phyloP scores from a whole-genome alignment of 2,888 invertebrate genomes.

The Rhagonycha fulva region DNA sequence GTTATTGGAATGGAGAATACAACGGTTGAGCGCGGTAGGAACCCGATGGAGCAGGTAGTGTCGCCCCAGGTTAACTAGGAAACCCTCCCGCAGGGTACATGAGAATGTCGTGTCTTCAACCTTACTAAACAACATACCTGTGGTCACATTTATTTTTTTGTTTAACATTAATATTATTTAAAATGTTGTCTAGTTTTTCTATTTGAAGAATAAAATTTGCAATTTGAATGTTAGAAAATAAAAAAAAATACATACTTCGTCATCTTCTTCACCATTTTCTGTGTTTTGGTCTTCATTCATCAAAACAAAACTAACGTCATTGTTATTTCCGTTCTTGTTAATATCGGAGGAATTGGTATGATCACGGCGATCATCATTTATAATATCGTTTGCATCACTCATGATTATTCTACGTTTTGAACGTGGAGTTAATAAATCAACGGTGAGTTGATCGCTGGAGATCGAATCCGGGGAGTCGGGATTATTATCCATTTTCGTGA shows the following conservation, averaged over 20 bases:
- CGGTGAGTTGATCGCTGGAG: conserved; percentile 53
- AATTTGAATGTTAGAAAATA: not conserved
- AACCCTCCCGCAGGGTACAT: conserved; percentile 53
- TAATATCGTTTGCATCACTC: conserved; percentile 34
- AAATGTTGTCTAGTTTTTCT: not conserved
- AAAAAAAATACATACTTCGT: conserved; percentile 46
- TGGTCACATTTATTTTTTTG: conserved; percentile 17
- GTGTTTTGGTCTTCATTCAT: conserved; percentile 51
- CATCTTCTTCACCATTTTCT: conserved; percentile 49
- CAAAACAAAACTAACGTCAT: conserved; percentile 57
- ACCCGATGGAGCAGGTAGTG: conserved; percentile 34
- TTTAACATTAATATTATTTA: not conserved
- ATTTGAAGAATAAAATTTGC: not conserved
- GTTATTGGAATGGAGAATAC: conserved; percentile 33
- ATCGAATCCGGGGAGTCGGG: conserved; percentile 55
- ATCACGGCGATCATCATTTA: conserved; percentile 26
- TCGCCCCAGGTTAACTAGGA: conserved; percentile 54
- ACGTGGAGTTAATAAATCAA: conserved; percentile 50
- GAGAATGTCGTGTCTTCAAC: conserved; percentile 21
- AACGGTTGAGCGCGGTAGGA: conserved; percentile 42
- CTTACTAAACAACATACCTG: conserved; percentile 22
- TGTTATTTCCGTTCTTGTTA: conserved; percentile 50
- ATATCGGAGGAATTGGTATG: conserved; percentile 42
- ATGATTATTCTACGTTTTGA: conserved; percentile 45
- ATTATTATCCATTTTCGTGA: conserved; percentile 47